Percentiles rank a stretch among this genome's conserved stretches.
phyloP scores from a whole-genome alignment of 2,888 invertebrate genomes.

The Autographa gamma region DNA sequence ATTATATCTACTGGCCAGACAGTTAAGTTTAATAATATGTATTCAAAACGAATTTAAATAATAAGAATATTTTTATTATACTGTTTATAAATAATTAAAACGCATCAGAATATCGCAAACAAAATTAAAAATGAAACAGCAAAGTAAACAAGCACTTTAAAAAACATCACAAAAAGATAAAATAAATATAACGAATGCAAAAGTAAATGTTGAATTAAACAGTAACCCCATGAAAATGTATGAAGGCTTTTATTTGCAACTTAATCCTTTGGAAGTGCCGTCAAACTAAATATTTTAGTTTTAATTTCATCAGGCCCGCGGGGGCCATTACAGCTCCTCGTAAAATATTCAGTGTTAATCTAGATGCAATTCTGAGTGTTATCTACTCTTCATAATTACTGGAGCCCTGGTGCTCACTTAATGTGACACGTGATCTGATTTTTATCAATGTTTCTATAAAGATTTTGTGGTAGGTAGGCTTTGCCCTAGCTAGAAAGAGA shows the following conservation, averaged over 20 bases:
- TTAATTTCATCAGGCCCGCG: background rate
- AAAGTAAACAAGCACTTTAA: background rate
- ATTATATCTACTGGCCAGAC: too few relatives aligned
- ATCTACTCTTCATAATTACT: background rate
- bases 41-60: too few relatives aligned
- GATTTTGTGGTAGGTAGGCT: too few relatives aligned
- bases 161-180: background rate
- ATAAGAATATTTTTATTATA: too few relatives aligned
- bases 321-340: background rate
- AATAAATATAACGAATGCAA: background rate
- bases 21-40: too few relatives aligned
- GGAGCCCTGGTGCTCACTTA: background rate
- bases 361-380: background rate
- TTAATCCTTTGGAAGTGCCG: background rate
- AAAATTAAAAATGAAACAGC: background rate
- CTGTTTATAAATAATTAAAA: too few relatives aligned
- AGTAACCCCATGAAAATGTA: background rate
- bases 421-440: background rate
- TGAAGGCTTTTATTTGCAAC: conserved; percentile 4
- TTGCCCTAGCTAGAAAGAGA: too few relatives aligned
- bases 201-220: background rate
- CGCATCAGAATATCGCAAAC: background rate
- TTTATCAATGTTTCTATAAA: background rate
- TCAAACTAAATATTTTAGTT: conserved; percentile 4
- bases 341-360: background rate